A percentile compares a stretch with the other conserved stretches of the same genome.
These are phyloP conservation scores for Chrysocyon brachyurus DNA, from an alignment of 2,797 vertebrate species.

Conservation along the genomic window DNA sequence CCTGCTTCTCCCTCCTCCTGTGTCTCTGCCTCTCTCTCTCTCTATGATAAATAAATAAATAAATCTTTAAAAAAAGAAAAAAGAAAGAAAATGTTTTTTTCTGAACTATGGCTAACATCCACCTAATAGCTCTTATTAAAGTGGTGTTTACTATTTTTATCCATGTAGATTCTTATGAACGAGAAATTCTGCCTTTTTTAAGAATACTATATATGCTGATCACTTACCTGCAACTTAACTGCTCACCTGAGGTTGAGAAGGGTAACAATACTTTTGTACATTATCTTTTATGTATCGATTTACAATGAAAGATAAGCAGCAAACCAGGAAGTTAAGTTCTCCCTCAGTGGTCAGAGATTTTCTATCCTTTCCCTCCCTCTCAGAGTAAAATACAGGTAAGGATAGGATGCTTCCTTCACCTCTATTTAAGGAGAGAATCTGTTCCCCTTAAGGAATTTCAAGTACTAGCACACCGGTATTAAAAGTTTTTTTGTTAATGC, in stretches of 20 bases:
- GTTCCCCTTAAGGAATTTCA: background rate
- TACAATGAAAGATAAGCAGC: slow-evolving; percentile 43
- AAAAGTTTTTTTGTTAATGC: background rate
- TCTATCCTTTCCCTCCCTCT: background rate
- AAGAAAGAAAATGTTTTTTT: background rate
- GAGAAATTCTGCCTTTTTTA: background rate
- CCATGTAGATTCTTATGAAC: background rate
- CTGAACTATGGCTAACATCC: background rate
- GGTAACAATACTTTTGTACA: background rate
- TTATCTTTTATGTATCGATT: background rate
- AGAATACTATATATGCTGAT: slow-evolving; percentile 29
- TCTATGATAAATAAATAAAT: too few species aligned
- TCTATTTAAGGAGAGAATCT: background rate
- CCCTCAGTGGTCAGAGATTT: background rate
- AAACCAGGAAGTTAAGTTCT: background rate
- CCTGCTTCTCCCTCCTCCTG: too few species aligned
- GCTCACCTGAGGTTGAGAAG: background rate
- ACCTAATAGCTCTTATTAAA: background rate
- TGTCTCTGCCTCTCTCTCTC: too few species aligned
- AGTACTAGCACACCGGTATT: background rate
- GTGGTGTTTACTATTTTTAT: slow-evolving; percentile 37
- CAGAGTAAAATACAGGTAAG: slow-evolving; percentile 27
- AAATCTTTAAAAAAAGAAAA: background rate
- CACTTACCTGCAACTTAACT: slow-evolving; percentile 14
- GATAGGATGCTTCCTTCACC: background rate